Evolutionary conservation across 1,140 invertebrate species (phyloP), one percentile per base, ranked within the genome.

Genomic region (Drosophila neocordata): DNA sequence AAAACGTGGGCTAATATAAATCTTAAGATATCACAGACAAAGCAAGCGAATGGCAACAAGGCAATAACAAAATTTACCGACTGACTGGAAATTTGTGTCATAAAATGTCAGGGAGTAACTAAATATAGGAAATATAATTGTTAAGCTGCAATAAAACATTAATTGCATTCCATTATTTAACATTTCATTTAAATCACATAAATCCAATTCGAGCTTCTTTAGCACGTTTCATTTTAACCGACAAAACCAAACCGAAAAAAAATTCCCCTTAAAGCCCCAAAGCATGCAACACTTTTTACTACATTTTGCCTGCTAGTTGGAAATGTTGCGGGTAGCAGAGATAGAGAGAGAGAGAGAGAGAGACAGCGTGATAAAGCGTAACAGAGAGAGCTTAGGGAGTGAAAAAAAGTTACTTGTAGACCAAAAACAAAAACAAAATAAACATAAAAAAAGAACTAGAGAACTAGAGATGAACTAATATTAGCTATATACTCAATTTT

Each of bases 21-120:
- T 85, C 82, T 75, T 65, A 78, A 87, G 82, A 85, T 87, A 85
- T 75, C 73, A 85, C 31, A 15, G 51, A 76, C 18, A 6, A 27
- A 61, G 35, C 34, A 68, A 63, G 55, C 55, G 34, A 58, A 69
- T 73, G 31, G 31, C 31, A 65, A 68, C 72, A 68, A 18, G 56
- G 31, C 35, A 58, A 58, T 35, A 58, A 37, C 41, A 20, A 44
- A 44, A 48, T 48, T 48, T 48, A 18, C 41, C 18, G n/a, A 20
- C 41, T 48, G 41, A 41, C 37, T 41, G 38, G 13, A 7, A 44
- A 44, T 44, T 44, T 44, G 13, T 48, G 41, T 48, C 15, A 20
- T 48, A 48, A 20, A 48, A 48, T 20, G 41, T 2, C 15, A 48
- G 15, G 7, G 15, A 18, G 13, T 44, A 44, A 15, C 41, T 15